These are phyloP conservation scores for Psilopsiagon aurifrons DNA, from an alignment of 2,113 vertebrate species.

Conservation along the genomic window DNA sequence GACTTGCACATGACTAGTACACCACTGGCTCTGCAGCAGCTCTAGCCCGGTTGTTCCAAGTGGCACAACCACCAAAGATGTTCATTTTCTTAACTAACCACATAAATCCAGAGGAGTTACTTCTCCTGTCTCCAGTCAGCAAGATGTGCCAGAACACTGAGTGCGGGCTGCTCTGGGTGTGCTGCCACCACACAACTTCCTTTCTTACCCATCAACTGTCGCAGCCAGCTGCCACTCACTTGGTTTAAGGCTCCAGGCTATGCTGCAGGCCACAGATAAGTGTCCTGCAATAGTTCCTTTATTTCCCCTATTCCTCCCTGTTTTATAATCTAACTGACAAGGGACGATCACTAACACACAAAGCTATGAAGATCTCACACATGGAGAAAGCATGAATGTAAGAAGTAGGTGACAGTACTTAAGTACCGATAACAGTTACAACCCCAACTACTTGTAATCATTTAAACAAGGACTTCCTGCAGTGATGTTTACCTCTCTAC, in stretches of 20 bases:
- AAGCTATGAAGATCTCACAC: background rate
- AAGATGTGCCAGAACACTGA: background rate
- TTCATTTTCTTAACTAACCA: background rate
- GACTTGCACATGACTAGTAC: background rate
- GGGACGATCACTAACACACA: background rate
- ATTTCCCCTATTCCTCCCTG: background rate
- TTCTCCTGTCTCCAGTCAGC: background rate
- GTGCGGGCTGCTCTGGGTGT: background rate
- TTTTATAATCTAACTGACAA: background rate
- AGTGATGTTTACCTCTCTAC: background rate
- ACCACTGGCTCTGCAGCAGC: background rate
- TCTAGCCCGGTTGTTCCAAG: background rate
- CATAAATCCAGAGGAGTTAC: background rate
- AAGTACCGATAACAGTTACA: background rate
- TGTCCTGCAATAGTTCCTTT: background rate
- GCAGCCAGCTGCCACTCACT: background rate
- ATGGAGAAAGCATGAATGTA: rapidly evolving
- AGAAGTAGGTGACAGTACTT: background rate
- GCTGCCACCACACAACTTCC: background rate
- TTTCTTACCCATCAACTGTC: rapidly evolving
- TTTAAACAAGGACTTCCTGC: background rate
- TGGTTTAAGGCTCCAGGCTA: background rate
- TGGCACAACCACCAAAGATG: background rate
- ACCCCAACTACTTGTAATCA: background rate
- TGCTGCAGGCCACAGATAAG: background rate